Base-by-base conservation (phyloP, 2,888 invertebrate genomes). In the Hemicrepidius hirtus region DNA sequence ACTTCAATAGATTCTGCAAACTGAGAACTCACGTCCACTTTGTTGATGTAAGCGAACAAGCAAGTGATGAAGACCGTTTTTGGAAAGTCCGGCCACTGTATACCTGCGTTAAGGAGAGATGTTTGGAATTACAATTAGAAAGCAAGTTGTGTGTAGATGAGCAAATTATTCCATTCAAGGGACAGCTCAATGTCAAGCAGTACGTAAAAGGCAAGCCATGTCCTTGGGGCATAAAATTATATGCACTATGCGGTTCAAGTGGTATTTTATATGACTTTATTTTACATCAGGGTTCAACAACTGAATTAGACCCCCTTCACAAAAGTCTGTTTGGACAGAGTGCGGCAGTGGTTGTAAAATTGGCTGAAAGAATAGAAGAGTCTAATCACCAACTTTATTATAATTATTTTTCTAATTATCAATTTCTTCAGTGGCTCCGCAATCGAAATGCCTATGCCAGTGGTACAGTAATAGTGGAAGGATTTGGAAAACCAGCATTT, bases 151-250 rank as follows among this genome's bases (percentile, higher is more conserved):
- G 40, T 20, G 20, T 40, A 18, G 37, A 60, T 28, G 60, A 60
- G 24, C 60, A 60, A 60, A 60, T 60, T 3, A 46, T 63, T 44
- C 63, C 63, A 7, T 63, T 63, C 46, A 63, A 63, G 16, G 63
- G 63, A 5, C 13, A 24, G 20, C 18, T 63, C 16, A 63, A 63
- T 28, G 32, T 46, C 24, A 46, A 63, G 13, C 63, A 63, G 20
- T 63, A 63, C 12, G 16, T 63, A 0, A 40, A n/a, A 28, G 49
- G 49, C 16, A 63, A 63, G 49, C 63, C 63, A 16, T 35, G 37
- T 21, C 24, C 24, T 6, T 63, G 63, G 63, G 63, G 44, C 16
- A 63, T 63, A 20, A 63, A 63, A 32, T 28, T 63, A 28, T 46
- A 5, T n/a, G 32, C 49, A 21, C 37, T 63, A n/a, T 44, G 46